These are phyloP conservation scores for Ormyrus nitidulus DNA, from an alignment of 2,888 invertebrate genomes.

Conservation along the genomic window DNA sequence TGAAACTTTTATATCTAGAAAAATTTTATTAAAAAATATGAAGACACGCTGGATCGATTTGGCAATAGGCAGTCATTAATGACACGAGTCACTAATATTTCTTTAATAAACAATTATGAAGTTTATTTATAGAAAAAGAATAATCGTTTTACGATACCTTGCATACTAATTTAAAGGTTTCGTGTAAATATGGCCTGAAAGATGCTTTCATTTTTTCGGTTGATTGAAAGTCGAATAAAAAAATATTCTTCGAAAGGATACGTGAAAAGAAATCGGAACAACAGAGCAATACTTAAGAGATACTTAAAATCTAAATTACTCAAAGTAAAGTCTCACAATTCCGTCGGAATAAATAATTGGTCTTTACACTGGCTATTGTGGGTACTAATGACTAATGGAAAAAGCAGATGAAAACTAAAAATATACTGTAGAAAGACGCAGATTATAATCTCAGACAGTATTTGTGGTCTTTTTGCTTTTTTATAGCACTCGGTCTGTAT, in stretches of 20 bases:
- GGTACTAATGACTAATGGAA: constrained; percentile 47
- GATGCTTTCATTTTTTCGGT: background rate
- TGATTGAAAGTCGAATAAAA: background rate
- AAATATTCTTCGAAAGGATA: constrained; percentile 23
- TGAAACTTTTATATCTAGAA: constrained; percentile 43
- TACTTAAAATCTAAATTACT: constrained; percentile 52
- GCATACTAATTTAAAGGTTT: constrained; percentile 1
- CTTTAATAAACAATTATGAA: constrained; percentile 36
- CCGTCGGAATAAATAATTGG: constrained; percentile 54
- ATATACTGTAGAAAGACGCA: constrained; percentile 9
- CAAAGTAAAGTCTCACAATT: constrained; percentile 53
- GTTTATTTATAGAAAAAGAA: constrained; percentile 27
- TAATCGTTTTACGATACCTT: constrained; percentile 30
- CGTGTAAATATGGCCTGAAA: constrained; percentile 27
- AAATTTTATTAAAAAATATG: constrained; percentile 46
- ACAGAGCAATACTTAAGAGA: constrained; percentile 26
- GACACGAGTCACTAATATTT: constrained; percentile 58
- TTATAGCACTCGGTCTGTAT: background rate
- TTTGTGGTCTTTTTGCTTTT: constrained; percentile 7
- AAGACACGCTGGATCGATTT: constrained; percentile 63
- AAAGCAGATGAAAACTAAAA: constrained; percentile 30
- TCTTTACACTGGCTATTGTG: constrained; percentile 29
- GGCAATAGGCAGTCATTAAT: constrained; percentile 72
- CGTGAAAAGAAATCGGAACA: constrained; percentile 25
- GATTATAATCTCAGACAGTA: constrained; percentile 32